phyloP scores from a whole-genome alignment of 2,113 vertebrate species.

The Forbesichthys agassizii region DNA sequence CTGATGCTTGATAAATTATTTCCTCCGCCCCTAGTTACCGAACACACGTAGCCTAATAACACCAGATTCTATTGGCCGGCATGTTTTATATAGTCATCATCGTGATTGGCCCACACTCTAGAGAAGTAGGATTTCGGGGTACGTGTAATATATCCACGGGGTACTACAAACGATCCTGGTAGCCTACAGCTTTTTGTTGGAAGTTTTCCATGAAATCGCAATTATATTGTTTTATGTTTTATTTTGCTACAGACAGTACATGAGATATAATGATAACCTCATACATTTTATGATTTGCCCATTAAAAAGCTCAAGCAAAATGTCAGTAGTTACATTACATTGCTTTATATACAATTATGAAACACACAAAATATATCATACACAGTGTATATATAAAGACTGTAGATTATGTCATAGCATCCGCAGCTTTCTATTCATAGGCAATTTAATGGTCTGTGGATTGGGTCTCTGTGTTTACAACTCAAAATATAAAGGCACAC shows the following conservation, averaged over 20 bases:
- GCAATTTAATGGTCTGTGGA: no score
- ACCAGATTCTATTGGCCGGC: conserved; percentile 57
- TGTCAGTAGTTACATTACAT: not conserved
- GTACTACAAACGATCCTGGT: not conserved
- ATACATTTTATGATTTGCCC: not conserved
- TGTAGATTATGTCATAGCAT: no score
- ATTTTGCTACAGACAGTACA: not conserved
- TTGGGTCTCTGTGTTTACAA: no score
- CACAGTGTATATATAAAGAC: no score
- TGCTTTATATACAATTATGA: not conserved
- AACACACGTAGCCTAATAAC: conserved; percentile 43
- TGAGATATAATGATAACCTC: not conserved
- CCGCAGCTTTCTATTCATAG: no score
- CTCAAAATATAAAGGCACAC: no score
- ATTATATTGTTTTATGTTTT: not conserved
- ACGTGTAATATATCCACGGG: not conserved
- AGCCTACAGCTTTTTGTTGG: not conserved
- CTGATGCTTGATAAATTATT: conserved; percentile 25
- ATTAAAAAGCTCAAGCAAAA: not conserved
- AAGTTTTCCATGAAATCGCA: not conserved
- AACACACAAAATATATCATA: no score
- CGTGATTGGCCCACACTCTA: conserved; percentile 50
- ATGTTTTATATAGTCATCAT: not conserved
- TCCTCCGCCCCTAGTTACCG: conserved; percentile 62
- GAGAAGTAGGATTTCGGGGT: not conserved